Evolutionary conservation across 1,140 invertebrate genomes (phyloP), one percentile per base, ranked within the genome.

Genomic region (Mesaphorura yosii): DNA sequence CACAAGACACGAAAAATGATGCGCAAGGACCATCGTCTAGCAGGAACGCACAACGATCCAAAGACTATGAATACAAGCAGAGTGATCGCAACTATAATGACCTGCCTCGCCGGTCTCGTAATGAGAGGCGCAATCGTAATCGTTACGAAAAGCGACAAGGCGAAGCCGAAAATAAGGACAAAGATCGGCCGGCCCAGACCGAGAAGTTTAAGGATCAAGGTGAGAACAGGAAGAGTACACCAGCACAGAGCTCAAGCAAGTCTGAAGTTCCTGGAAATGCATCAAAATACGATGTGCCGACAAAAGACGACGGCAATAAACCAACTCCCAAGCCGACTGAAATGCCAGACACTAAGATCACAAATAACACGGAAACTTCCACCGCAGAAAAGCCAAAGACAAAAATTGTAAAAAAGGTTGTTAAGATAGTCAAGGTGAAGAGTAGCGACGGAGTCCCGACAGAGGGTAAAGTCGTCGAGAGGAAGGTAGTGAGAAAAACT

Each of bases 271-370:
- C 34, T 34, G 48, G 31, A 23, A 26, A 19, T 20, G 5, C 1
- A 14, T 20, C 1, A 48, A 29, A 29, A 48, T 37, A 25, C 28
- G 6, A 48, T 26, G 34, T 15, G 17, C 2, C n/a, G 22, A 34
- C 20, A 29, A 20, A 20, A 23, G 19, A 37, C 27, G 31, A 37
- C 47, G 12, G 47, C 25, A 20, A 19, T 17, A 48, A 22, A 10
- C 22, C 23, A 31, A 48, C 29, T 23, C 3, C 20, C 47, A 19
- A 20, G 22, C 15, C 27, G 28, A 19, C 15, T 34, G 25, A 37
- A 34, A 31, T 31, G 17, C n/a, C 25, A 17, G 10, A 25, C 31
- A 20, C 27, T 3, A 20, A 20, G 73, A 49, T 65, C 69, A 23
- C 27, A 23, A 27, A 26, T 34, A 40, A 46, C 19, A 23, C 28